These are phyloP conservation scores for Hanleya hanleyi DNA, from an alignment of 2,888 invertebrate genomes.

Conservation along the genomic window DNA sequence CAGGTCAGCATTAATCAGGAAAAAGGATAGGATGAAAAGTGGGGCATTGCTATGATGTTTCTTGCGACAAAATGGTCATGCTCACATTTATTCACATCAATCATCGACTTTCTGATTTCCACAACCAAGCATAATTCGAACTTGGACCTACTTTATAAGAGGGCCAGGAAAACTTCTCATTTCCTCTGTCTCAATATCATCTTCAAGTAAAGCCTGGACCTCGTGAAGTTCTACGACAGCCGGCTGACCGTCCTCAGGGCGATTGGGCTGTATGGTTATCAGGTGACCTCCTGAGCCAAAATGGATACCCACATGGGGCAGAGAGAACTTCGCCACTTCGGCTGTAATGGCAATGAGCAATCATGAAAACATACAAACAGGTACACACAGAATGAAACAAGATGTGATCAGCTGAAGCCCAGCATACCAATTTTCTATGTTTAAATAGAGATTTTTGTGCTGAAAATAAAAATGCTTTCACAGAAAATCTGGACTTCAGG, in stretches of 20 bases:
- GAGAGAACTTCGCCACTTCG: constrained; percentile 80
- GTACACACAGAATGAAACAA: not conserved
- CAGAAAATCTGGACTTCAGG: no score
- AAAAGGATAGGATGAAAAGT: no score
- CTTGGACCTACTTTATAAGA: constrained; percentile 80
- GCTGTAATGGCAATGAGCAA: constrained; percentile 26
- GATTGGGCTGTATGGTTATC: constrained; percentile 84
- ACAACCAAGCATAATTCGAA: no score
- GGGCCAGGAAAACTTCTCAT: constrained; percentile 87
- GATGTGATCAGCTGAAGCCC: not conserved
- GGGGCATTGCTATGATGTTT: no score
- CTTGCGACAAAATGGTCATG: no score
- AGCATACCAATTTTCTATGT: no score
- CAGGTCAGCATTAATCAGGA: no score
- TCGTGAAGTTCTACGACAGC: constrained; percentile 85
- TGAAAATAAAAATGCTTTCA: no score
- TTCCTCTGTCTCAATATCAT: constrained; percentile 56
- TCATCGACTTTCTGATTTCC: no score
- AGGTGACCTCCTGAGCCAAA: constrained; percentile 78
- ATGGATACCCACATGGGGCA: constrained; percentile 80
- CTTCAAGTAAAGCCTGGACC: constrained; percentile 71
- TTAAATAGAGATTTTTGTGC: no score
- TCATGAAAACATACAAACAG: not conserved
- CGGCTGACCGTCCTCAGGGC: constrained; percentile 85
- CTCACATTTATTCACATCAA: no score